Conservation (phyloP, 2,888 invertebrate genomes). For the Dasysyrphus albostriatus region DNA sequence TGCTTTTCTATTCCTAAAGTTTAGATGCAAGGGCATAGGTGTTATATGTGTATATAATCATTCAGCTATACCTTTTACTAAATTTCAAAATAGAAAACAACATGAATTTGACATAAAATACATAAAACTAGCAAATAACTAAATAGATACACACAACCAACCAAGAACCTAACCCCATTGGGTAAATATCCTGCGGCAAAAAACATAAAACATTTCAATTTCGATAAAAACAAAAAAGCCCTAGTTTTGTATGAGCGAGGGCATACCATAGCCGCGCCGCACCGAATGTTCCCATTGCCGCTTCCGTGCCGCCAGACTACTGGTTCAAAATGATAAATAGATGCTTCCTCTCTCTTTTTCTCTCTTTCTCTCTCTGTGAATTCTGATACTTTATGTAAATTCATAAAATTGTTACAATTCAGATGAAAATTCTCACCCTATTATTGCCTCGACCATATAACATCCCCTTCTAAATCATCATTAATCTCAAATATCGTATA, state of each 20-base stretch:
- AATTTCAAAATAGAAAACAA: constrained; percentile 16
- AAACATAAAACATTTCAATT: constrained; percentile 74
- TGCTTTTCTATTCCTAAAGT: no score
- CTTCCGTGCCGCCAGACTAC: background rate
- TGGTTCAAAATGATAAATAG: background rate
- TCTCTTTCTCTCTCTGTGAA: background rate
- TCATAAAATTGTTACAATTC: constrained; percentile 58
- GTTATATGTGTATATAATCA: no score
- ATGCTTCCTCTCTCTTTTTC: background rate
- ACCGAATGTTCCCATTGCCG: background rate
- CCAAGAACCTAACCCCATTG: constrained; percentile 38
- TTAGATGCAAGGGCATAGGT: no score
- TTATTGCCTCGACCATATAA: background rate
- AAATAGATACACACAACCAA: constrained; percentile 60
- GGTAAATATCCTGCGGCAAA: constrained; percentile 54
- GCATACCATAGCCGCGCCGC: background rate
- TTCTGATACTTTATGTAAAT: constrained; percentile 54
- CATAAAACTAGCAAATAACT: constrained; percentile 51
- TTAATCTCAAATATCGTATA: constrained; percentile 28
- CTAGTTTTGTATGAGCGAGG: background rate
- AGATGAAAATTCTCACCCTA: background rate
- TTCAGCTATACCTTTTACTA: background rate
- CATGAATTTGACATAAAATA: constrained; percentile 52
- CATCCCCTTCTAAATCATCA: constrained; percentile 14
- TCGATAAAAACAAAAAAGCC: constrained; percentile 71